These are phyloP conservation scores for Carcinoscorpius rotundicauda DNA, from an alignment of 1,140 invertebrate species.

Conservation along the genomic window DNA sequence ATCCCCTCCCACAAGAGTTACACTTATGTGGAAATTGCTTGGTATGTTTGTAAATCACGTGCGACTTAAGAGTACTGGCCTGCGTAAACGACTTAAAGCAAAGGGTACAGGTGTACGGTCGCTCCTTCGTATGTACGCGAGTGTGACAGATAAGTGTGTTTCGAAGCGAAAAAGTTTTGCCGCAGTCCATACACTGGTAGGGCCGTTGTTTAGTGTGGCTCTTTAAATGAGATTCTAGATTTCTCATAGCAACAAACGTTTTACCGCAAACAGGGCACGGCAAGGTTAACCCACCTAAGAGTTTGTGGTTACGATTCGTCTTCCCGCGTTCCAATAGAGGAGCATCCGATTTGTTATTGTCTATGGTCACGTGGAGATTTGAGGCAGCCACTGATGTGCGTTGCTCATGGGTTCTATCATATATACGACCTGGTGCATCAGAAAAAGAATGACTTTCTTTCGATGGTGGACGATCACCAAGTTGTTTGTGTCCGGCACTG, in stretches of 20 bases:
- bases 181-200: constrained; percentile 19
- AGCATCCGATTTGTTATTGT: too few relatives aligned
- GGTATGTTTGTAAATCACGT: constrained; percentile 21
- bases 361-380: too few relatives aligned
- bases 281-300: neutral
- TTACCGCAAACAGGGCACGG: constrained; percentile 18
- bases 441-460: too few relatives aligned
- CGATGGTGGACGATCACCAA: too few relatives aligned
- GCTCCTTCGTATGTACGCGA: constrained; percentile 17
- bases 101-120: constrained; percentile 13
- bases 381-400: too few relatives aligned
- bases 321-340: too few relatives aligned
- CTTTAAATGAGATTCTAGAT: constrained; percentile 18
- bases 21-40: constrained; percentile 21
- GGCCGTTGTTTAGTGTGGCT: constrained; percentile 20
- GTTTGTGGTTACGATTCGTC: too few relatives aligned
- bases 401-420: too few relatives aligned
- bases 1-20: constrained; percentile 18
- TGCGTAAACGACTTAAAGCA: constrained; percentile 19
- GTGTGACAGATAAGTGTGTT: constrained; percentile 21
- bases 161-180: constrained; percentile 19
- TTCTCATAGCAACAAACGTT: constrained; percentile 16
- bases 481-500: too few relatives aligned
- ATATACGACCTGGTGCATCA: too few relatives aligned
- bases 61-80: constrained; percentile 17